Evolutionary conservation across 2,113 vertebrate genomes (phyloP).

Genomic region (Ivindomyrus marchei): DNA sequence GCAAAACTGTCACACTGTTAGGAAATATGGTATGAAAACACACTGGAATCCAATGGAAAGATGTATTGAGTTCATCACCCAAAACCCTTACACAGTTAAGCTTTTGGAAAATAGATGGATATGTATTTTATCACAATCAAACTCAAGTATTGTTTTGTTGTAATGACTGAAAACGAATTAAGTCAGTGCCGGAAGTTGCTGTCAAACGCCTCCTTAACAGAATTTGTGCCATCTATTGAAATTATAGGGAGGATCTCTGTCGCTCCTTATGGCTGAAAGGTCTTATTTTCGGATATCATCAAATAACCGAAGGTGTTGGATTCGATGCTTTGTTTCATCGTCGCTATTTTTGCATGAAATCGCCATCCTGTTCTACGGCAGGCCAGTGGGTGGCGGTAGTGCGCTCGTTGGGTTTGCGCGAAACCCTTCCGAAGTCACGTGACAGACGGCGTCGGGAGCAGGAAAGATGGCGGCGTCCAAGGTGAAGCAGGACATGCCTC

Average conservation of each 20-base stretch:
- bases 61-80: background rate
- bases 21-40: background rate
- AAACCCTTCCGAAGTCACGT: slow-evolving; percentile 31
- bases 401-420: no score
- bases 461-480: slow-evolving; percentile 77
- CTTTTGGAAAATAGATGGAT: background rate
- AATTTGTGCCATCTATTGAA: background rate
- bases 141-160: background rate
- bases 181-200: background rate
- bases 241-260: background rate
- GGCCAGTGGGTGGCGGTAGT: slow-evolving; percentile 6
- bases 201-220: background rate
- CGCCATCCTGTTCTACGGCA: background rate
- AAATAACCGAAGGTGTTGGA: background rate
- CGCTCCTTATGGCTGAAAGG: background rate
- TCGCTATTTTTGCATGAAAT: background rate
- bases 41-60: background rate
- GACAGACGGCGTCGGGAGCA: slow-evolving; percentile 11
- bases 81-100: background rate
- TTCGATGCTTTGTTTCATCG: background rate
- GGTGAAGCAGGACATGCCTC: slow-evolving; percentile 98
- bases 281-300: background rate
- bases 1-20: background rate
- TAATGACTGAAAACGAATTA: background rate
- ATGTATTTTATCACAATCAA: background rate